phyloP scores from a whole-genome alignment of 92 coral and sea anemone genomes.

The Isaurus tuberculatus region DNA sequence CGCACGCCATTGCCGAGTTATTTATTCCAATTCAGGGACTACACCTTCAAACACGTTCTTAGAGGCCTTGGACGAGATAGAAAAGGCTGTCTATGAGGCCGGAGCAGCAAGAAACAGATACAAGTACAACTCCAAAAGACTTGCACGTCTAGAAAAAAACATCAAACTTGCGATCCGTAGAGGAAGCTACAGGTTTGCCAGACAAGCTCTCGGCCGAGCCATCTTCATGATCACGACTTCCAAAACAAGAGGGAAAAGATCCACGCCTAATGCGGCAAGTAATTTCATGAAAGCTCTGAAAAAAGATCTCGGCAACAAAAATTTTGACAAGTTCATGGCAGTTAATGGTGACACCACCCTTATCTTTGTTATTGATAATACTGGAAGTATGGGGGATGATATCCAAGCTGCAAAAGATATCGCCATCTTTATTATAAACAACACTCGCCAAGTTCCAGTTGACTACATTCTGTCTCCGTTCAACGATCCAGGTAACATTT shows the following conservation, averaged over 20 bases:
- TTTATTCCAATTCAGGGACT: no score
- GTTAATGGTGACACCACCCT: conserved; percentile 57
- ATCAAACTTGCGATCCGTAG: conserved; percentile 70
- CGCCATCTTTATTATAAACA: conserved; percentile 48
- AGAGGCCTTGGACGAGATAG: conserved; percentile 83
- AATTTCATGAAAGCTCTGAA: conserved; percentile 56
- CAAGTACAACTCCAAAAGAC: conserved; percentile 32
- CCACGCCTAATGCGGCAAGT: conserved; percentile 37
- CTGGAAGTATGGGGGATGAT: conserved; percentile 68
- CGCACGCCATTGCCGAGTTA: no score
- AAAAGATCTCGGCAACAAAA: conserved; percentile 50
- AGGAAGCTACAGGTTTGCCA: conserved; percentile 81
- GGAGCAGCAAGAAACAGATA: conserved; percentile 53
- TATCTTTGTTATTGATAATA: conserved; percentile 68
- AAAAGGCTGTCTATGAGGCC: conserved; percentile 76
- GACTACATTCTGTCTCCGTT: conserved; percentile 62
- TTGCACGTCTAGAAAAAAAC: conserved; percentile 52
- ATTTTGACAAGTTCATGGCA: conserved; percentile 63
- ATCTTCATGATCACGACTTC: conserved; percentile 53
- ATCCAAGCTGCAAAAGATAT: conserved; percentile 60
- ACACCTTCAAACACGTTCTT: conserved; percentile 79
- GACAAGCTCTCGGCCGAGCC: conserved; percentile 79
- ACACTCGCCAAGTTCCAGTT: conserved; percentile 35
- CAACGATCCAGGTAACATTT: conserved; percentile 66
- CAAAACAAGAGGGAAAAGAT: conserved; percentile 35